A percentile compares a stretch with the other conserved stretches of the same genome.
These are phyloP conservation scores for Oceanodroma leucorhoa DNA, from an alignment of 2,797 vertebrate genomes.

Conservation along the genomic window DNA sequence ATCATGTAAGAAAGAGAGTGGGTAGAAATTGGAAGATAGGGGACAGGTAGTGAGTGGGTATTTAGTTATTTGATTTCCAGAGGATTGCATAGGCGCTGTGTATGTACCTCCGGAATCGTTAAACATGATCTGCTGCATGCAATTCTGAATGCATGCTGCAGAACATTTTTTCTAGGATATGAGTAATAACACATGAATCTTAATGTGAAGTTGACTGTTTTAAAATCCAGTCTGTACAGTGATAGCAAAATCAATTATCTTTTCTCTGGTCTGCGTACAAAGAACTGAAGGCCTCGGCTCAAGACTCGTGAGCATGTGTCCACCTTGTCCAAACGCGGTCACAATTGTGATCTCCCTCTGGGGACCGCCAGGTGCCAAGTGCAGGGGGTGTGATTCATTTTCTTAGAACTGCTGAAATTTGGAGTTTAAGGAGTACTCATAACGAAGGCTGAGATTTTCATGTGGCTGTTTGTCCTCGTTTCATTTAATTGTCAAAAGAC, in stretches of 20 bases:
- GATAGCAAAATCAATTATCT: not conserved
- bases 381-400: not conserved
- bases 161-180: not conserved
- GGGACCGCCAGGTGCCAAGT: not conserved
- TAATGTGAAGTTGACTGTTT: not conserved
- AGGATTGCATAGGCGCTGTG: not conserved
- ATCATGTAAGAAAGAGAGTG: not conserved
- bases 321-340: not conserved
- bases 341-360: not conserved
- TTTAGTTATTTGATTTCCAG: not conserved
- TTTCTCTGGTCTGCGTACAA: not conserved
- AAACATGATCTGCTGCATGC: accelerated
- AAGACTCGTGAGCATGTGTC: not conserved
- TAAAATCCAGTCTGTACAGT: not conserved
- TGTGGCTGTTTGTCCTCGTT: not conserved
- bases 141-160: not conserved
- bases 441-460: not conserved
- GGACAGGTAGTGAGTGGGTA: not conserved
- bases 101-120: not conserved
- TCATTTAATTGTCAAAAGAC: not conserved
- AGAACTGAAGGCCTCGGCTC: not conserved
- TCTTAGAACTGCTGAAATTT: not conserved
- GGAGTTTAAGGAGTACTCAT: not conserved
- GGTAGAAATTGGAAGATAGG: not conserved
- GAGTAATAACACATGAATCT: not conserved